These are phyloP conservation scores for Himalopsyche japonica DNA, from an alignment of 2,888 invertebrate genomes.

Conservation along the genomic window DNA sequence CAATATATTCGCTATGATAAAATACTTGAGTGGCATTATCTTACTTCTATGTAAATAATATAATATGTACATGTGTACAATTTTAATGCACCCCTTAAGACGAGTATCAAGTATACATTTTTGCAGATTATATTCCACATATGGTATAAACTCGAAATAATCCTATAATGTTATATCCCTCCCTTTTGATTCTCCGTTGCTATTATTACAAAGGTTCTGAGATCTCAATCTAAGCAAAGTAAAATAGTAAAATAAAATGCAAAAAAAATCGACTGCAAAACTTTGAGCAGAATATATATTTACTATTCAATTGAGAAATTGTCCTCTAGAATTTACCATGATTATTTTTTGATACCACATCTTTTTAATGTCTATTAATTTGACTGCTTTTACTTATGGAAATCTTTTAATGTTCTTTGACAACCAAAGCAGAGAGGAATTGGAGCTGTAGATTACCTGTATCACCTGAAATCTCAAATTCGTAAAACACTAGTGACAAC, in stretches of 20 bases:
- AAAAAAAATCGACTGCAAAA: no score
- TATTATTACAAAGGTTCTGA: conserved; percentile 2
- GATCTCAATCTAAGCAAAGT: background rate
- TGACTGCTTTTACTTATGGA: no score
- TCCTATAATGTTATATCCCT: conserved; percentile 44
- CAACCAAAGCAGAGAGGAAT: no score
- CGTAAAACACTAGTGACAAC: no score
- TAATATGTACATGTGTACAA: background rate
- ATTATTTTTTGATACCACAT: no score
- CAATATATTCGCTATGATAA: background rate
- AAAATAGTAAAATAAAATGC: background rate
- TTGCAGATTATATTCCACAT: conserved; percentile 35
- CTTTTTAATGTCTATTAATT: no score
- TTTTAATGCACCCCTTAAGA: conserved; percentile 11
- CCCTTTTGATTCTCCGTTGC: conserved; percentile 60
- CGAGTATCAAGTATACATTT: conserved; percentile 14
- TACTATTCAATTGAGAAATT: no score
- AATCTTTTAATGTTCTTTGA: no score
- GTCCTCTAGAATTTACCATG: no score
- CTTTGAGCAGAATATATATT: no score
- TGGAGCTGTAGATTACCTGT: no score
- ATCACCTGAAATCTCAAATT: no score
- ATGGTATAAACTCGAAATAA: conserved; percentile 21
- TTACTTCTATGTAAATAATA: background rate
- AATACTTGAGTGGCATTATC: background rate